Percentiles rank a stretch among this genome's conserved stretches.
These are phyloP conservation scores for Heteromyza rotundicornis DNA, from an alignment of 2,888 invertebrate species.

Conservation along the genomic window DNA sequence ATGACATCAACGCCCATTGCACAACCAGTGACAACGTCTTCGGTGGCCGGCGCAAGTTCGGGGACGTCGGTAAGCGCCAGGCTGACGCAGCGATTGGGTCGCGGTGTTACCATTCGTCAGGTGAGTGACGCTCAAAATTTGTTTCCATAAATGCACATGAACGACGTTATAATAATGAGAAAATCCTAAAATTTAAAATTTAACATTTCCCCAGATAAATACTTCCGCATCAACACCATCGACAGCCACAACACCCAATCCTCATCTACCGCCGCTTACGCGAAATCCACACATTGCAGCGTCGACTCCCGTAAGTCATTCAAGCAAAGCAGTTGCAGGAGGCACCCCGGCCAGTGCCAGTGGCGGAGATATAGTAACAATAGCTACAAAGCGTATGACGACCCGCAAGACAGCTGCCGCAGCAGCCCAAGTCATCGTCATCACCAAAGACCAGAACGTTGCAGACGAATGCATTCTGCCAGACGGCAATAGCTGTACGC, in stretches of 20 bases:
- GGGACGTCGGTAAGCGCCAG: neutral
- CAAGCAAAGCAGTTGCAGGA: neutral
- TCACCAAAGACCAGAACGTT: constrained; percentile 20
- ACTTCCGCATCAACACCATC: neutral
- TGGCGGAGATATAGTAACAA: no score
- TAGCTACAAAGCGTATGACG: constrained; percentile 22
- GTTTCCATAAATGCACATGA: no score
- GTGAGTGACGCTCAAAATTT: constrained; percentile 16
- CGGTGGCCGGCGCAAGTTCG: neutral
- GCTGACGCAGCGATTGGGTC: constrained; percentile 24
- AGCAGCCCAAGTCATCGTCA: constrained; percentile 22
- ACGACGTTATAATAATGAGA: no score
- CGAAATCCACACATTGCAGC: constrained; percentile 15
- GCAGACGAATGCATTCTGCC: constrained; percentile 28
- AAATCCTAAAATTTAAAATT: no score
- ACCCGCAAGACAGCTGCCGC: constrained; percentile 18
- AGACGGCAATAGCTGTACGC: constrained; percentile 8
- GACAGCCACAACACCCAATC: constrained; percentile 9
- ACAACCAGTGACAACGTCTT: neutral
- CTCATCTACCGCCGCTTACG: constrained; percentile 5
- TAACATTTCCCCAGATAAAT: no score
- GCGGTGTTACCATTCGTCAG: constrained; percentile 25
- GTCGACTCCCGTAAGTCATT: neutral
- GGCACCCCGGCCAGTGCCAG: neutral
- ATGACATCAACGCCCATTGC: neutral